Conservation (phyloP, 2,797 vertebrate genomes). For the Brachyalestes nurse region DNA sequence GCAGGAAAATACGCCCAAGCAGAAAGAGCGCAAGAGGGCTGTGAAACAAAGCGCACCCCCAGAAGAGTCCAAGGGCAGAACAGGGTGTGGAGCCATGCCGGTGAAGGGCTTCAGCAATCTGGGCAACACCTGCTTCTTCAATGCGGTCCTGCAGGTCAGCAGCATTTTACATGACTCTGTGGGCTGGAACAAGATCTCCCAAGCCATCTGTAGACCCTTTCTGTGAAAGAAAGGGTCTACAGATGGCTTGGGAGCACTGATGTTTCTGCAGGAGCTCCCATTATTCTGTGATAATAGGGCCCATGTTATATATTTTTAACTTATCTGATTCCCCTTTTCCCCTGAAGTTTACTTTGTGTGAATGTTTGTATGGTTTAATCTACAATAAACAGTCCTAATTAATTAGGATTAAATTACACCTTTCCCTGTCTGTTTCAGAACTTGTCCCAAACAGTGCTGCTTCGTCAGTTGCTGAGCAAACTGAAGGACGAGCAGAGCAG, state of each 20-base stretch:
- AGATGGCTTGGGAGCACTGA: too few relatives aligned
- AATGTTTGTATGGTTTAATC: too few relatives aligned
- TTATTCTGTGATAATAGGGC: too few relatives aligned
- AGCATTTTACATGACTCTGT: too few relatives aligned
- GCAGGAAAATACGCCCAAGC: constrained; percentile 75
- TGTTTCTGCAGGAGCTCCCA: too few relatives aligned
- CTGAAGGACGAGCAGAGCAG: constrained; percentile 80
- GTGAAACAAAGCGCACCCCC: constrained; percentile 70
- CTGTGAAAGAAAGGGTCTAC: too few relatives aligned
- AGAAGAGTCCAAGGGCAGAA: constrained; percentile 64
- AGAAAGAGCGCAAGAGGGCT: constrained; percentile 69
- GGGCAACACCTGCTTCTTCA: constrained; percentile 98
- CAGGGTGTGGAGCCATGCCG: constrained; percentile 54
- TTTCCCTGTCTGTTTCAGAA: constrained; percentile 74
- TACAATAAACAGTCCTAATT: too few relatives aligned
- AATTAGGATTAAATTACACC: too few relatives aligned
- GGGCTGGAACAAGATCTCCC: too few relatives aligned
- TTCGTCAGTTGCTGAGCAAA: constrained; percentile 85
- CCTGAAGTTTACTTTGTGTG: neutral
- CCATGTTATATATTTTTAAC: too few relatives aligned
- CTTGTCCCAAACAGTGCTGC: constrained; percentile 90
- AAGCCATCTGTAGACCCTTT: too few relatives aligned
- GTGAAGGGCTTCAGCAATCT: constrained; percentile 95
- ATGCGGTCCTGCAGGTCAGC: constrained; percentile 95
- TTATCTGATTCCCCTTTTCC: too few relatives aligned